Percentiles rank a stretch among this genome's conserved stretches.
Conservation (phyloP, 2,888 invertebrate species). For the Idaea dimidiata region DNA sequence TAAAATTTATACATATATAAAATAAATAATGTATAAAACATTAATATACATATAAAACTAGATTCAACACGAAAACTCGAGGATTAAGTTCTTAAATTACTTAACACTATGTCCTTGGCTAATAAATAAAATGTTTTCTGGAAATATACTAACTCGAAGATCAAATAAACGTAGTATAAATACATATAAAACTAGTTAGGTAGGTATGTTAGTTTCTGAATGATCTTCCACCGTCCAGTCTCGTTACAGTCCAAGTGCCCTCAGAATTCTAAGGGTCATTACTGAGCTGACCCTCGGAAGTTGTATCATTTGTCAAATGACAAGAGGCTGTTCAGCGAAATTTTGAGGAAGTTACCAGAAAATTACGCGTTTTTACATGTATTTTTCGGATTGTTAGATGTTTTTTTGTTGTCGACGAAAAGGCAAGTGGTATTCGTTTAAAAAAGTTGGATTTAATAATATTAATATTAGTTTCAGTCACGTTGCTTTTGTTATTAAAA, state of each 20-base stretch:
- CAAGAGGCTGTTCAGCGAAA: constrained; percentile 10
- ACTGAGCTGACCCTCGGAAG: constrained; percentile 17
- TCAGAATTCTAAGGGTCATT: constrained; percentile 13
- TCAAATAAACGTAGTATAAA: background rate
- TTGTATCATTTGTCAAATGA: constrained; percentile 31
- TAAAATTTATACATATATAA: no score
- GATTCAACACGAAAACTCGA: no score
- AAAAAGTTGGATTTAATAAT: background rate
- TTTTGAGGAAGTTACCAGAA: background rate
- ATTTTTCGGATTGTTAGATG: background rate
- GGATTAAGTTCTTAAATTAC: no score
- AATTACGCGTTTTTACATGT: background rate
- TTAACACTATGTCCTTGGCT: no score
- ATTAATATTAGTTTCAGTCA: no score
- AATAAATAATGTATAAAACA: no score
- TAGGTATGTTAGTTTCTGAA: constrained; percentile 5
- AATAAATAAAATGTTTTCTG: no score
- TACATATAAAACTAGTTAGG: background rate
- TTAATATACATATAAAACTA: no score
- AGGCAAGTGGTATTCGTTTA: background rate
- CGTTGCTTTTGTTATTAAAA: no score
- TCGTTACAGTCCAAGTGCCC: constrained; percentile 17
- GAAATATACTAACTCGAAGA: no score
- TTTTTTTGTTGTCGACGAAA: background rate
- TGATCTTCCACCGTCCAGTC: constrained; percentile 11